Percentiles rank a stretch among this genome's conserved stretches.
Conservation (phyloP, 2,888 invertebrate genomes). For the Prosopocoilus inquinatus region DNA sequence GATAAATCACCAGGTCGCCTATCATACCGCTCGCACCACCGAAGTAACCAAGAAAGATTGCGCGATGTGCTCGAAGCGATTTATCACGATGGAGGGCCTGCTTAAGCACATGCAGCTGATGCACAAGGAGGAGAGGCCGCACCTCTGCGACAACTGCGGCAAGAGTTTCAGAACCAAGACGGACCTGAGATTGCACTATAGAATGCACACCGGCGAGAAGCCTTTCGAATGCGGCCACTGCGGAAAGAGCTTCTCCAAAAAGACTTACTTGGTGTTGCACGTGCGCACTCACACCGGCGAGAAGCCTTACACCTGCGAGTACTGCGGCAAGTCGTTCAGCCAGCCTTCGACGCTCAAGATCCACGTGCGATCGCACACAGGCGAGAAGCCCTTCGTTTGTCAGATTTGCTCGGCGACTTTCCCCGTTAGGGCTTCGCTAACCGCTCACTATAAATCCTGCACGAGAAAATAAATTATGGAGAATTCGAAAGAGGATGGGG, state of each 20-base stretch:
- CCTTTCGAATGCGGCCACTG: conserved; percentile 35
- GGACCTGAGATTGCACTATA: conserved; percentile 37
- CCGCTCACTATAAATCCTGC: conserved; percentile 12
- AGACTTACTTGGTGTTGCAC: conserved; percentile 39
- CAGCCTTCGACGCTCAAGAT: conserved; percentile 40
- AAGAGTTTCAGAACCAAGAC: conserved; percentile 40
- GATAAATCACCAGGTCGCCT: conserved; percentile 48
- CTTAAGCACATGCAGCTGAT: conserved; percentile 48
- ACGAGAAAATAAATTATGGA: neutral
- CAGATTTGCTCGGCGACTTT: conserved; percentile 58
- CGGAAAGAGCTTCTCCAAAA: conserved; percentile 35
- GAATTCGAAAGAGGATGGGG: no score
- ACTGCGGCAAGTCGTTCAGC: conserved; percentile 43
- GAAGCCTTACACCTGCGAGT: conserved; percentile 42
- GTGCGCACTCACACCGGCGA: conserved; percentile 43
- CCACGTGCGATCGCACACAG: conserved; percentile 41
- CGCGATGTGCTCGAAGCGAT: conserved; percentile 37
- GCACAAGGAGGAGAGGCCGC: conserved; percentile 19
- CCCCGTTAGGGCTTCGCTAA: conserved; percentile 36
- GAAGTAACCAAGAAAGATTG: conserved; percentile 35
- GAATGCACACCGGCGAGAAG: conserved; percentile 34
- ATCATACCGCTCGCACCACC: conserved; percentile 45
- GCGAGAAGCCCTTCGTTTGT: conserved; percentile 51
- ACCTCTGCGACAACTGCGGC: conserved; percentile 42
- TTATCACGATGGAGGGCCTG: conserved; percentile 40